phyloP scores from a whole-genome alignment of 2,888 invertebrate genomes.

The Napeogenes inachia region DNA sequence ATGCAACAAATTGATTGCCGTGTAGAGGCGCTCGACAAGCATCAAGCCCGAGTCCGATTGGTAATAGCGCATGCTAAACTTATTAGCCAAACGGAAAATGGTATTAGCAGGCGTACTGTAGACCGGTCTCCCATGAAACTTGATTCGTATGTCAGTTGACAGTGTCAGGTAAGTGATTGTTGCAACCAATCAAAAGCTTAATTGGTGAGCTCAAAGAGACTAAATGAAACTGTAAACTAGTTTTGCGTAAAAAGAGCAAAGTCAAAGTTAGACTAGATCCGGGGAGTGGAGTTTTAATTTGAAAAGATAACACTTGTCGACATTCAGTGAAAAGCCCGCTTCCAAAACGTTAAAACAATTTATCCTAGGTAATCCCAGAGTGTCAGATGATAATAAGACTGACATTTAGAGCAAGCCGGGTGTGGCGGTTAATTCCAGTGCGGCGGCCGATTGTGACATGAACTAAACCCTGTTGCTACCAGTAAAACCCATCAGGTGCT shows the following conservation, averaged over 20 bases:
- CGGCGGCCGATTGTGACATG: slow-evolving; percentile 68
- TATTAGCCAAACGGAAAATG: slow-evolving; percentile 76
- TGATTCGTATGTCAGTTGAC: slow-evolving; percentile 69
- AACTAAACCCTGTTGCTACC: slow-evolving; percentile 70
- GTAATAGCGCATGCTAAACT: slow-evolving; percentile 76
- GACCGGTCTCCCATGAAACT: slow-evolving; percentile 59
- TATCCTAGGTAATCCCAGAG: slow-evolving; percentile 73
- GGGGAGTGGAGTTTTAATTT: slow-evolving; percentile 54
- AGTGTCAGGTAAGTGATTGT: slow-evolving; percentile 70
- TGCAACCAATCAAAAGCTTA: slow-evolving; percentile 69
- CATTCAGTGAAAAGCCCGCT: slow-evolving; percentile 59
- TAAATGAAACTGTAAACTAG: slow-evolving; percentile 52
- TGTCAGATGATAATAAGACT: slow-evolving; percentile 77
- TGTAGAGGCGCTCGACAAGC: slow-evolving; percentile 58
- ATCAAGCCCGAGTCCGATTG: slow-evolving; percentile 68
- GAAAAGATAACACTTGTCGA: slow-evolving; percentile 62
- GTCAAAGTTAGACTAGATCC: slow-evolving; percentile 44
- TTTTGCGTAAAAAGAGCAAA: slow-evolving; percentile 42
- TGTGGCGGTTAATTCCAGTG: slow-evolving; percentile 71
- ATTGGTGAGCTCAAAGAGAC: slow-evolving; percentile 51
- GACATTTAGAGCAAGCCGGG: slow-evolving; percentile 68
- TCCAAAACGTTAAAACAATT: slow-evolving; percentile 73
- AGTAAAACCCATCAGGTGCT: slow-evolving; percentile 72
- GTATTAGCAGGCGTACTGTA: slow-evolving; percentile 67
- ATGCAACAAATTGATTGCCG: slow-evolving; percentile 73